These are phyloP conservation scores for Megaceryle maxima DNA, from an alignment of 2,113 vertebrate species.

Conservation along the genomic window DNA sequence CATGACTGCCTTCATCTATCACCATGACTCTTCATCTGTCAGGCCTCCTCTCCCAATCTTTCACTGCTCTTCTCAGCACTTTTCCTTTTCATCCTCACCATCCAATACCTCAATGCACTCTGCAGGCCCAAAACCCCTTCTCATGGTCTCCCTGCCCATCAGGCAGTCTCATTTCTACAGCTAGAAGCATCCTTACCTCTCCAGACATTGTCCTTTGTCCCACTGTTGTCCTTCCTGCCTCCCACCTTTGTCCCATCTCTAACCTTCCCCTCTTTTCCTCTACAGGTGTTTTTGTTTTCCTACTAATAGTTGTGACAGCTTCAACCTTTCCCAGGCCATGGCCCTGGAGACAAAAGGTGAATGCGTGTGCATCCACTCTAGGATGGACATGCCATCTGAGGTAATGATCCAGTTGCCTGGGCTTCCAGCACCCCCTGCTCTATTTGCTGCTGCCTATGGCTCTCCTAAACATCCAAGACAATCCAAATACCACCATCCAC, in stretches of 20 bases:
- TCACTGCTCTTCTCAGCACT: background rate
- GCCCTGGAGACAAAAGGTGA: background rate
- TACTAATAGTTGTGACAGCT: background rate
- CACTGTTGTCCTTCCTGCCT: background rate
- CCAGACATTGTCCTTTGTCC: background rate
- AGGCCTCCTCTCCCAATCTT: background rate
- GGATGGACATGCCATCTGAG: background rate
- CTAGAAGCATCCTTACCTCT: background rate
- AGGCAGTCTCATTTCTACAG: background rate
- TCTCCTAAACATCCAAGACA: background rate
- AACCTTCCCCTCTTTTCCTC: background rate
- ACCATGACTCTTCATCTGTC: background rate
- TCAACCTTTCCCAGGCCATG: background rate
- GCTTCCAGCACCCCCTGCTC: background rate
- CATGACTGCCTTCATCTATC: background rate
- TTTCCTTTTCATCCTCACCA: background rate
- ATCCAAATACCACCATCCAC: background rate
- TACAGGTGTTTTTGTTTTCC: conserved; percentile 13
- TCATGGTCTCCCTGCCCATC: background rate
- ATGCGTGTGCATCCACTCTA: background rate
- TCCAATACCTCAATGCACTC: background rate
- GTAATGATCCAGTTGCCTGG: background rate
- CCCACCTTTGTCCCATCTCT: background rate
- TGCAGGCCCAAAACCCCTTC: background rate
- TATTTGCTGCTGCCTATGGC: background rate